Evolutionary conservation across 2,797 vertebrate species (phyloP), one percentile per base, ranked within the genome.

Genomic region (Psittacula echo): DNA sequence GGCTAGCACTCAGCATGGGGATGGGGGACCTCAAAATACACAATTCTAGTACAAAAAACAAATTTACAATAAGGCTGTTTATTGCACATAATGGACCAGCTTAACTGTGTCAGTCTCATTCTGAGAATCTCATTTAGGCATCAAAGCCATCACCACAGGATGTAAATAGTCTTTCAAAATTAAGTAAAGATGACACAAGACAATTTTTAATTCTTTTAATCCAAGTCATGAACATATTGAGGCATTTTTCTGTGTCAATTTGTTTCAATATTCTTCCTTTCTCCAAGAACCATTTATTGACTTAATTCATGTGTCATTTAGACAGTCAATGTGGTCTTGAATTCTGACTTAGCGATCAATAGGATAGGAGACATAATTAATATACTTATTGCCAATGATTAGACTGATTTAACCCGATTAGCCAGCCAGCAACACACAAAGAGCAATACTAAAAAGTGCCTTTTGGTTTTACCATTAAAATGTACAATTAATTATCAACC

Each of bases 281-380:
- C 74, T 82, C 62, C 58, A 61, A 53, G 61, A 92, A 85, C 32
- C 12, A 47, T 79, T 78, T 89, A 67, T 78, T 92, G 50, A 65
- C 47, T 88, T 71, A 42, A 82, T 56, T 30, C 30, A 48, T 88
- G 84, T 90, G n/a, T 84, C 66, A 85, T 79, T 85, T n/a, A 86
- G 67, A 75, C 32, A 82, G 54, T 82, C 54, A 85, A 72, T 84
- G 21, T 65, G 74, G 73, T 75, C 39, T 79, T 95, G 51, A 89
- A 73, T 93, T 94, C n/a, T 76, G 66, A 78, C 41, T 64, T 53
- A 58, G 23, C 77, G 95, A 89, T 90, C 66, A 68, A 82, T 94
- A 71, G 23, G 56, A 77, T 74, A 60, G 39, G 42, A 80, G 60
- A 72, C 51, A 83, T 80, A 88, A 90, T 72, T 89, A 85, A 85